phyloP scores from a whole-genome alignment of 1,140 invertebrate species.

The Heterodera schachtii region DNA sequence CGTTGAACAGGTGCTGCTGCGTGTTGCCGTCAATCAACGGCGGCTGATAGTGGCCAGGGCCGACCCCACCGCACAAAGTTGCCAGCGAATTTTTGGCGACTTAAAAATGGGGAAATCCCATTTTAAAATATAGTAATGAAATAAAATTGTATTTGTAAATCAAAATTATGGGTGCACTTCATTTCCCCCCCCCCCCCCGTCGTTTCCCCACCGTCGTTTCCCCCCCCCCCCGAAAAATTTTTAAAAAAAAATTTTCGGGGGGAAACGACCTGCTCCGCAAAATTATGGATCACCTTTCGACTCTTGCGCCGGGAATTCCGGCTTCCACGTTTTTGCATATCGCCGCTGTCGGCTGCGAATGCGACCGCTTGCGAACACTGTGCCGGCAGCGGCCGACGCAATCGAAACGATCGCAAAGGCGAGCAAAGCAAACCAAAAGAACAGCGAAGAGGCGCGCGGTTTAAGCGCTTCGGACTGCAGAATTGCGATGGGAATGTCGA shows the following conservation, averaged over 20 bases:
- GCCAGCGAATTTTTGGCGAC: neutral
- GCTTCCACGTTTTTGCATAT: conserved; percentile 22
- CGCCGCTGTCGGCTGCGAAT: conserved; percentile 6
- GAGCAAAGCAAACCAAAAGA: neutral
- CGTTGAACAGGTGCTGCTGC: neutral
- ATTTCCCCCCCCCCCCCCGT: too few relatives aligned
- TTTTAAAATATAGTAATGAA: too few relatives aligned
- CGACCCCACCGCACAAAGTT: neutral
- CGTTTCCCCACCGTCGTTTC: too few relatives aligned
- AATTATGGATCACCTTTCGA: too few relatives aligned
- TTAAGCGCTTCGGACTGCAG: conserved; percentile 11
- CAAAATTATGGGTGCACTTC: too few relatives aligned
- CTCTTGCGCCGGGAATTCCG: neutral
- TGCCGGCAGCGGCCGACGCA: neutral
- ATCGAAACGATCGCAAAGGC: conserved; percentile 13
- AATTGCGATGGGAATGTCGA: conserved; percentile 21
- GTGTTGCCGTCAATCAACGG: conserved; percentile 2
- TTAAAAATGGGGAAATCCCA: conserved; percentile 5
- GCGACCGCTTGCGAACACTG: conserved; percentile 8
- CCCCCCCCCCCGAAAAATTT: too few relatives aligned
- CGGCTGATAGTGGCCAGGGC: neutral
- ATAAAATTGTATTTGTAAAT: too few relatives aligned
- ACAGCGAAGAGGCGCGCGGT: neutral
- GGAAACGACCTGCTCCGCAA: too few relatives aligned
- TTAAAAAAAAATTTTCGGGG: too few relatives aligned